phyloP scores from a whole-genome alignment of 2,797 vertebrate genomes.

The Diplodus puntazzo region DNA sequence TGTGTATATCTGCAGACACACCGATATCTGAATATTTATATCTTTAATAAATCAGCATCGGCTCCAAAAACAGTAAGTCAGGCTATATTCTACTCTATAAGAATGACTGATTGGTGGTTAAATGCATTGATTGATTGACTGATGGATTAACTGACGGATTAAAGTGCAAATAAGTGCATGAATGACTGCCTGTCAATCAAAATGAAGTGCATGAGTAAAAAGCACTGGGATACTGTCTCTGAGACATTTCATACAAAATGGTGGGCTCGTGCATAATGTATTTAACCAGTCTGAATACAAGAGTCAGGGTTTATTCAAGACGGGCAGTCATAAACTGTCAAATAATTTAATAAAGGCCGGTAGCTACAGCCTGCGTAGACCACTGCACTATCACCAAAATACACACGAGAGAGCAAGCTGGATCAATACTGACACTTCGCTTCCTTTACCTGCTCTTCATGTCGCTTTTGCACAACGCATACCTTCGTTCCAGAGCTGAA shows the following conservation, averaged over 20 bases:
- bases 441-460: neutral
- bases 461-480: neutral
- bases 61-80: too few species aligned
- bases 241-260: conserved; percentile 64
- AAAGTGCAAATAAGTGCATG: conserved; percentile 30
- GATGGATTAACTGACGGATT: conserved; percentile 13
- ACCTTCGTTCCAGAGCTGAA: neutral
- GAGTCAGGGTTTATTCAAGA: neutral
- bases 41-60: too few species aligned
- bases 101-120: neutral
- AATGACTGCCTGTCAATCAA: conserved; percentile 25
- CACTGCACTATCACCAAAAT: conserved; percentile 17
- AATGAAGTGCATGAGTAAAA: conserved; percentile 19
- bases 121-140: too few species aligned
- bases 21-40: too few species aligned
- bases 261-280: conserved; percentile 55
- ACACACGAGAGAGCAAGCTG: neutral
- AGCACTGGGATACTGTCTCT: conserved; percentile 7
- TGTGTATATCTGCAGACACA: too few species aligned
- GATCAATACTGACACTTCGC: conserved; percentile 4
- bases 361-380: conserved; percentile 39
- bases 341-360: conserved; percentile 38
- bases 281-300: conserved; percentile 21
- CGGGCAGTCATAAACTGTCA: neutral
- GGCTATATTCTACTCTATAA: neutral